These are phyloP conservation scores for Chrysogorgia sp. DNA, from an alignment of 92 coral and sea anemone genomes.

Conservation along the genomic window DNA sequence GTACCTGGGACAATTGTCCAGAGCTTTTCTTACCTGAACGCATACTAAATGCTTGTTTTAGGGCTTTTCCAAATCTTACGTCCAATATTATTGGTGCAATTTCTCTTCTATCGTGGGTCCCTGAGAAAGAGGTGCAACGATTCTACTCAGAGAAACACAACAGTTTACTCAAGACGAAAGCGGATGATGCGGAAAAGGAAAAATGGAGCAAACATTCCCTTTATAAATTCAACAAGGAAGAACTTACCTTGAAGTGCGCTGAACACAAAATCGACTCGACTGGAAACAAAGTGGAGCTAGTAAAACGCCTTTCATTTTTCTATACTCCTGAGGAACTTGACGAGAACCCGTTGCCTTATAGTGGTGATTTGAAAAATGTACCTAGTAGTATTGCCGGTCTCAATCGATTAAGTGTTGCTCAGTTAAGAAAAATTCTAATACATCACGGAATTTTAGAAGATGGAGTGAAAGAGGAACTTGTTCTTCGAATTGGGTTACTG, in stretches of 20 bases:
- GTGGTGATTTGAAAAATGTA: neutral
- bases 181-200: conserved; percentile 32
- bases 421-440: too few relatives aligned
- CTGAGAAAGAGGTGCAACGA: neutral
- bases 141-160: conserved; percentile 1
- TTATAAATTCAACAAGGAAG: conserved; percentile 54
- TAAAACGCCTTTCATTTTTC: conserved; percentile 35
- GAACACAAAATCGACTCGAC: conserved; percentile 37
- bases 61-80: conserved; percentile 6
- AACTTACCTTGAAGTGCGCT: conserved; percentile 26
- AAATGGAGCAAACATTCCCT: conserved; percentile 44
- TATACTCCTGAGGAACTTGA: neutral
- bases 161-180: neutral
- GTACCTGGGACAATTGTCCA: conserved; percentile 53
- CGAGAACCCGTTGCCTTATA: neutral
- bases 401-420: too few relatives aligned
- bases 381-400: conserved; percentile 5
- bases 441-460: too few relatives aligned
- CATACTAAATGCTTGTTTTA: conserved; percentile 10
- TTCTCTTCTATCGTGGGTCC: conserved; percentile 2
- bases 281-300: conserved; percentile 66
- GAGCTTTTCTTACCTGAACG: conserved; percentile 38
- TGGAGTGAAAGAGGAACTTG: too few relatives aligned
- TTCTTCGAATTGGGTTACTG: too few relatives aligned
- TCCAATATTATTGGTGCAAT: conserved; percentile 6